Evolutionary conservation across 2,797 vertebrate species (phyloP).

Genomic region (Pangasius krempfi): DNA sequence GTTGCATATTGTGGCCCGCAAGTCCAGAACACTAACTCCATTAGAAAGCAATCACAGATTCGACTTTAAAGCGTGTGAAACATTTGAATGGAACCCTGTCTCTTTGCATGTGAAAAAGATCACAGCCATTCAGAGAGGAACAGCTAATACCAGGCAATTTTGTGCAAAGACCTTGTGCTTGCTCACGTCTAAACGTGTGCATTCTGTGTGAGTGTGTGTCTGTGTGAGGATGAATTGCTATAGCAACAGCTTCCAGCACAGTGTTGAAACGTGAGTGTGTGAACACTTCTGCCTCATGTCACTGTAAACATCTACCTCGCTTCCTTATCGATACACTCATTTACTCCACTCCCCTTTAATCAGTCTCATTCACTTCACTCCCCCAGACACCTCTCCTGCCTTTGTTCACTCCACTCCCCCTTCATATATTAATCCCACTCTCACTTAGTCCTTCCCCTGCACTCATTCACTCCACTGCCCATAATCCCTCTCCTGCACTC

Average conservation of each 20-base stretch:
- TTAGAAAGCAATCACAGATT: not conserved
- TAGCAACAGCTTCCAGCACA: constrained; percentile 28
- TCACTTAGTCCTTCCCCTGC: not conserved
- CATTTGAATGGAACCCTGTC: not conserved
- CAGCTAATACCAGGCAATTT: not conserved
- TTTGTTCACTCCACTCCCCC: not conserved
- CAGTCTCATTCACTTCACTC: not conserved
- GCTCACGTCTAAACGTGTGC: not conserved
- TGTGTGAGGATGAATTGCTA: constrained; percentile 12
- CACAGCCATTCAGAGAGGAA: not conserved
- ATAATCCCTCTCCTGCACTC: not conserved
- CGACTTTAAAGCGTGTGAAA: not conserved
- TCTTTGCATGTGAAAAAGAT: not conserved
- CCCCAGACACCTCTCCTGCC: not conserved
- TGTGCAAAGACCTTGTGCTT: not conserved
- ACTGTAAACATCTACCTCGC: constrained; percentile 22
- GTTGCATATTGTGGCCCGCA: too few relatives aligned
- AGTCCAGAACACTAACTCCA: not conserved
- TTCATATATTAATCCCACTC: not conserved
- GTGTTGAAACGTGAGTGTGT: not conserved
- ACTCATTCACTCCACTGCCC: not conserved
- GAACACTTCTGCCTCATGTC: not conserved
- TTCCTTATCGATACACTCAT: not conserved
- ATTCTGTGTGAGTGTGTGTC: not conserved
- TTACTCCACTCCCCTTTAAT: not conserved